Evolutionary conservation across 2,113 vertebrate species (phyloP).

Genomic region (Herpetotheres cachinnans): DNA sequence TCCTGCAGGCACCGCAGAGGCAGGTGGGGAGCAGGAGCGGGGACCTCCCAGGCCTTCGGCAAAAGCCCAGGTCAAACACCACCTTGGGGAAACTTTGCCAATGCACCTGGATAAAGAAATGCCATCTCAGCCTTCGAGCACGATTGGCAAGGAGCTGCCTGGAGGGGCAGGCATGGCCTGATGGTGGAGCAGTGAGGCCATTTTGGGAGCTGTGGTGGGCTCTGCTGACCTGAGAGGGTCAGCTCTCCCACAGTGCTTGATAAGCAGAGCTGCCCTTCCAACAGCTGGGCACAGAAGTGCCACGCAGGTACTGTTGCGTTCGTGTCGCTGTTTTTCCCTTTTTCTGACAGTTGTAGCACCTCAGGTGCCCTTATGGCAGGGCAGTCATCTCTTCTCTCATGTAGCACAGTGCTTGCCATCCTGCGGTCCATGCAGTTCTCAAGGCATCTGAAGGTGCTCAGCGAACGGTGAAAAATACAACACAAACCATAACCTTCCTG

Average conservation of each 20-base stretch:
- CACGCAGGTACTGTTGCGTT: not conserved
- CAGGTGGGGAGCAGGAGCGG: fast-evolving
- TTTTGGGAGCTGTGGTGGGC: not conserved
- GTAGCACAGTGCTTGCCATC: not conserved
- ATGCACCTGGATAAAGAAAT: not conserved
- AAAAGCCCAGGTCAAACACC: not conserved
- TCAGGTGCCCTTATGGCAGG: not conserved
- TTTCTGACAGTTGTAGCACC: not conserved
- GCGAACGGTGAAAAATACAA: not conserved
- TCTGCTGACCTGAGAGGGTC: not conserved
- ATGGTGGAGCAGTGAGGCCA: not conserved
- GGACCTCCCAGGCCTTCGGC: not conserved
- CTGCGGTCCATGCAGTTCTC: not conserved
- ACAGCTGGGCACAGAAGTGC: not conserved
- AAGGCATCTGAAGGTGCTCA: not conserved
- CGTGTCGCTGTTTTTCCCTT: fast-evolving
- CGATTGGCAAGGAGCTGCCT: not conserved
- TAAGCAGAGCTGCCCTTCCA: not conserved
- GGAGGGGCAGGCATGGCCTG: not conserved
- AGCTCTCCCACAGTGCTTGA: not conserved
- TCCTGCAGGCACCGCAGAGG: not conserved
- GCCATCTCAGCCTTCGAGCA: not conserved
- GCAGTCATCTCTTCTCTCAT: not conserved
- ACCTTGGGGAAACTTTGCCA: not conserved
- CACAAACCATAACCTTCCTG: not conserved